Conservation (phyloP, 2,888 invertebrate species). For the Prosapia bicincta region DNA sequence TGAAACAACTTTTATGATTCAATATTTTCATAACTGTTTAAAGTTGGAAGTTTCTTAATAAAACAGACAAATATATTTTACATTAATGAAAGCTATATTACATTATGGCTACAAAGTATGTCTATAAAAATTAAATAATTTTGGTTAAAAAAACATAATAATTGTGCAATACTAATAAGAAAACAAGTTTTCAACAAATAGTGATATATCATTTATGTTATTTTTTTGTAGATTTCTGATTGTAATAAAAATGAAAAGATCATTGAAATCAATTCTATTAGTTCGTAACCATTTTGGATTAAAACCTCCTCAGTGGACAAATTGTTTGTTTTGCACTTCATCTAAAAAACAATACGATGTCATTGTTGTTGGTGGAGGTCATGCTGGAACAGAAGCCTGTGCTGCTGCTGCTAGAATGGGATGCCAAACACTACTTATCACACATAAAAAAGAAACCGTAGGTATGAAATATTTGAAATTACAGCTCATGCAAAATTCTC, state of each 20-base stretch:
- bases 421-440: constrained; percentile 71
- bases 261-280: background rate
- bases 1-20: no score
- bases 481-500: no score
- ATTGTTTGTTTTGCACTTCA: background rate
- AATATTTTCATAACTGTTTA: no score
- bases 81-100: no score
- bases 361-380: constrained; percentile 84
- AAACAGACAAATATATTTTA: no score
- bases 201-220: no score
- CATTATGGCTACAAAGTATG: no score
- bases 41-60: no score
- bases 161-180: no score
- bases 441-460: constrained; percentile 78
- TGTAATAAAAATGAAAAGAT: background rate
- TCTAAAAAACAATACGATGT: constrained; percentile 57
- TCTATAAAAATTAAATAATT: no score
- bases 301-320: background rate
- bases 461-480: constrained; percentile 54
- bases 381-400: constrained; percentile 87
- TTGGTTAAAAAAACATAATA: no score
- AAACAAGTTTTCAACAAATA: no score
- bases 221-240: background rate
- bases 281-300: background rate
- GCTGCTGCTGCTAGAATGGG: constrained; percentile 82